Base-by-base conservation (phyloP, 2,888 invertebrate genomes). In the Oxytorus armatus region DNA sequence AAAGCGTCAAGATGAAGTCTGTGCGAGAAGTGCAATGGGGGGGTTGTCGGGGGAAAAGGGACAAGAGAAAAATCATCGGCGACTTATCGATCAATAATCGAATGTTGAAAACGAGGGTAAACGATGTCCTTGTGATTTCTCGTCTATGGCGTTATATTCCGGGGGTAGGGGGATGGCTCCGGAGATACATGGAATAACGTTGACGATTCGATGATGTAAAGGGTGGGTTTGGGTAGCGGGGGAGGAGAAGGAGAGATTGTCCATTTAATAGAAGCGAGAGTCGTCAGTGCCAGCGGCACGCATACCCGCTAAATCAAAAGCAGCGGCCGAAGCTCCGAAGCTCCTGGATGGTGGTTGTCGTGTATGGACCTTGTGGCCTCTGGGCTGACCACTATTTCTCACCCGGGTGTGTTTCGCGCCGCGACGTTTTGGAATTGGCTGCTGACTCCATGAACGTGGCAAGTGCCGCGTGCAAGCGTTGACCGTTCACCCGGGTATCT, bases 221-320 rank as follows among this genome's bases (percentile, higher is more conserved):
- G 82, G 75, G 85, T 51, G 23, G 18, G n/a, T n/a, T n/a, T n/a
- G n/a, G n/a, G n/a, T n/a, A n/a, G n/a, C n/a, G n/a, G n/a, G n/a
- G n/a, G n/a, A n/a, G n/a, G n/a, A n/a, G n/a, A n/a, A n/a, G n/a
- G 42, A 51, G 68, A 61, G 76, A 80, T 76, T 47, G 61, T 66
- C n/a, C n/a, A n/a, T 59, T 87, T 79, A 87, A 87, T 86, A 88
- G 88, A 84, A 84, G 84, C 82, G 84, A 81, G 85, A 87, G 89
- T 90, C 89, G 89, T 90, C 90, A 90, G 88, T 90, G 90, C 88
- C 90, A 90, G 84, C 66, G 85, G 88, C 90, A 90, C 88, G 18
- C 51, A 90, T 88, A 88, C 86, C n/a, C 87, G 88, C 88, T 90
- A 90, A 90, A 90, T 90, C 90, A 90, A 90, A 90, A 90, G 86